These are phyloP conservation scores for Chelidonichthys spinosus DNA, from an alignment of 2,797 vertebrate genomes.

Conservation along the genomic window DNA sequence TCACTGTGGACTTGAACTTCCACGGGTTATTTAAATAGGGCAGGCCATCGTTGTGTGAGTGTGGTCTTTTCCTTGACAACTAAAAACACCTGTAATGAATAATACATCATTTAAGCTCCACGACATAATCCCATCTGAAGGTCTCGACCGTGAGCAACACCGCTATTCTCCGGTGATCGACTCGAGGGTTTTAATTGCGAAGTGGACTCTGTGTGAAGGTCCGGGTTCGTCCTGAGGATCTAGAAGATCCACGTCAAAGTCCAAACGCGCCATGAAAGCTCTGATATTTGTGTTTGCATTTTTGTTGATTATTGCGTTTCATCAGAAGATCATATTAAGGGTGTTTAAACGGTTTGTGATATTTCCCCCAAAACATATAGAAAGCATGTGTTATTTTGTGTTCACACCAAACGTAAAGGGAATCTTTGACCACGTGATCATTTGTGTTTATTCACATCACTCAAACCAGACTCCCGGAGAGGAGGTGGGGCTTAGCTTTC, in stretches of 20 bases:
- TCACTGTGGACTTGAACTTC: constrained; percentile 10
- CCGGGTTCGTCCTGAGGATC: not conserved
- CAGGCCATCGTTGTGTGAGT: constrained; percentile 2
- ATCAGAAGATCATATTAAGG: not conserved
- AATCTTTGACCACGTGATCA: too few relatives aligned
- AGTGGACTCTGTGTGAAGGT: not conserved
- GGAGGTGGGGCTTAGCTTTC: too few relatives aligned
- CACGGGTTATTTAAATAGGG: constrained; percentile 22
- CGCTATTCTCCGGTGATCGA: constrained; percentile 42
- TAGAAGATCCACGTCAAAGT: not conserved
- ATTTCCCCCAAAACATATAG: not conserved
- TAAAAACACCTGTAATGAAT: constrained; percentile 68
- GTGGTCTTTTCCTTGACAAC: constrained; percentile 51
- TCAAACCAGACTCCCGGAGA: too few relatives aligned
- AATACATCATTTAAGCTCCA: constrained; percentile 57
- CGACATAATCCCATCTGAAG: constrained; percentile 68
- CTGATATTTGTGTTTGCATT: not conserved
- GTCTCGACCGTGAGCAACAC: constrained; percentile 36
- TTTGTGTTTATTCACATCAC: too few relatives aligned
- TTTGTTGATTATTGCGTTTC: not conserved
- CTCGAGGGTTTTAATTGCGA: constrained; percentile 25
- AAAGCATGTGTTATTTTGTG: not conserved
- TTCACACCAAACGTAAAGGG: too few relatives aligned
- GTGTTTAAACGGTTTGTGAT: not conserved
- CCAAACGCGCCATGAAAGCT: not conserved